phyloP scores from a whole-genome alignment of 2,888 invertebrate genomes.

The Branchellion lobata region DNA sequence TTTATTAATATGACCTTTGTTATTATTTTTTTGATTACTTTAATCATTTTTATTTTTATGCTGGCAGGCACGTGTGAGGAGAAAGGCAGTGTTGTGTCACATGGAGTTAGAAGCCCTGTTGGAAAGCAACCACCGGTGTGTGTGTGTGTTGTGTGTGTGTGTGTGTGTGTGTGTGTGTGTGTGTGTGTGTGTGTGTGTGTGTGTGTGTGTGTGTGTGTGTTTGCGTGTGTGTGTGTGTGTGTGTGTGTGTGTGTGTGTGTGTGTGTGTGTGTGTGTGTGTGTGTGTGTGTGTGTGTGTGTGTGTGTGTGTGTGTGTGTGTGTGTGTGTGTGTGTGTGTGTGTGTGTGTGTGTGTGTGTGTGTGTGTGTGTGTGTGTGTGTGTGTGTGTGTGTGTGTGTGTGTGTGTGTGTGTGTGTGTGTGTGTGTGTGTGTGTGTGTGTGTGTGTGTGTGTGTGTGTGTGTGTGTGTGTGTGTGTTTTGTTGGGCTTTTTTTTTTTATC shows the following conservation, averaged over 20 bases:
- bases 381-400: not conserved
- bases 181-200: not conserved
- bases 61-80: conserved; percentile 68
- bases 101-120: conserved; percentile 69
- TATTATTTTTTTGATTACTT: no score
- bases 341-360: not conserved
- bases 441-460: not conserved
- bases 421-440: not conserved
- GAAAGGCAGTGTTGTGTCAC: conserved; percentile 72
- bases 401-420: not conserved
- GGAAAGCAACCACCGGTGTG: conserved; percentile 70
- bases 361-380: not conserved
- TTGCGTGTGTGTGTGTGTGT: not conserved
- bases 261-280: not conserved
- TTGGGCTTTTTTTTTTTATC: not conserved
- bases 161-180: not conserved
- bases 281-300: not conserved
- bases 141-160: not conserved
- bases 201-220: not conserved
- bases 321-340: not conserved
- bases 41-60: no score
- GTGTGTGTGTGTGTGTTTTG: not conserved
- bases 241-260: not conserved
- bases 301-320: not conserved
- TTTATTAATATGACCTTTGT: no score